Base-by-base conservation (phyloP, 2,888 invertebrate genomes). In the Machimus atricapillus region DNA sequence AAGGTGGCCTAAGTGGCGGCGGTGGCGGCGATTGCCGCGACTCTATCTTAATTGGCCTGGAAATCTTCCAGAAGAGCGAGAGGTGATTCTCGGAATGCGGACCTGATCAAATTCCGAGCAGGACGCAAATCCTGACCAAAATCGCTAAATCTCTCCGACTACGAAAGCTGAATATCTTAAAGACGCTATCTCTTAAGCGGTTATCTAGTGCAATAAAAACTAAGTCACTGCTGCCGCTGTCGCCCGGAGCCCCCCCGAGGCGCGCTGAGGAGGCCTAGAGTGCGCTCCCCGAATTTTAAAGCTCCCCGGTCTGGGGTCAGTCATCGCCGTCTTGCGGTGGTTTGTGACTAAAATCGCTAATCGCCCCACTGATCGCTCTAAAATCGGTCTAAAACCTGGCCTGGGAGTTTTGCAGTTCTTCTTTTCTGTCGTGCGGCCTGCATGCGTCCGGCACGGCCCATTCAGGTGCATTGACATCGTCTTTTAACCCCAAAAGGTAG, bases 331-430 rank as follows among this genome's bases (percentile, higher is more conserved):
- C 14, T 40, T 3, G 66, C 4, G 14, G 12, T 5, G 19, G 83
- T 43, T 73, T 83, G 83, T 83, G 83, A 83, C 66, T 37, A 73
- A 83, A 83, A 83, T 83, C 19, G 40, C 83, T 83, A 83, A 83
- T 83, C 81, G 31, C 56, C 23, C 23, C 16, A 8, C 6, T 81
- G 14, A 81, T 81, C 23, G 66, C 66, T 66, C 81, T 52, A 81
- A 78, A 56, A 56, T 37, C 31, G 1, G 37, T 27, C 37, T 31
- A 81, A 56, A 46, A 56, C n/a, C 16, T 56, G 52, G 56, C 31
- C 27, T 34, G 66, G 34, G 31, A 56, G 8, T 52, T 56, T 81
- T 81, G 52, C 81, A 81, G 31, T 81, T 56, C 23, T 52, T 27
- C 81, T 78, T 43, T 46, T 78, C 1, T 2, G 43, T 43, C 3